Evolutionary conservation across 1,140 invertebrate genomes (phyloP), one percentile per base, ranked within the genome.

Genomic region (Lordiphosa clarofinis): DNA sequence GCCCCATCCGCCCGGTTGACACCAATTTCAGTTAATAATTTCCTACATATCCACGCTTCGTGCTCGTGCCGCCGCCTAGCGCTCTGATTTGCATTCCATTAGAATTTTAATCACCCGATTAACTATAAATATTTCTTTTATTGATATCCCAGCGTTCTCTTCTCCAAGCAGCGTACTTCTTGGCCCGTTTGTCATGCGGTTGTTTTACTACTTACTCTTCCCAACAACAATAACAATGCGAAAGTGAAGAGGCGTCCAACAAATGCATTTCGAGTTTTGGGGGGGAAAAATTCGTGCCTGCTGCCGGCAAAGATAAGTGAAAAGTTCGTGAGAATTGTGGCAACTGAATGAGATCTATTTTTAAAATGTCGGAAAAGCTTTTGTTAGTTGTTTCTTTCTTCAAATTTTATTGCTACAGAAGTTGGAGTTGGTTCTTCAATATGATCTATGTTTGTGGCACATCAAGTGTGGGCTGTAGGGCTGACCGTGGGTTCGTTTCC

Each of bases 11-110:
- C 28, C 7, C 28, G 5, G 6, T 68, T 82, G 76, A 81, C 76
- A 84, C 76, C 72, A 49, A 84, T 82, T 82, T 84, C 35, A 69
- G 76, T 73, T 82, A 84, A 82, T 82, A 82, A 84, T 82, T 84
- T 76, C 78, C 73, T 57, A 58, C 36, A 19, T 19, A 19, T 19
- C 19, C 19, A 19, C 19, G 19, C 19, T 19, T 19, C 19, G 64
- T 55, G 47, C 53, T 31, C 8, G 11, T 38, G 4, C 7, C 7
- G 12, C 10, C 37, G 9, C 39, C 48, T 36, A 39, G 37, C 53
- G 73, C 59, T 82, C 68, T 78, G 64, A 82, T 84, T 82, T 82
- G 78, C 78, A 82, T 82, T 79, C 78, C 58, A 84, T 73, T 84
- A 78, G 76, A 84, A 82, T 82, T 69, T 78, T 66, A 82, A 82